Evolutionary conservation across 2,888 invertebrate genomes (phyloP).

Genomic region (Drosophila heteroneura): DNA sequence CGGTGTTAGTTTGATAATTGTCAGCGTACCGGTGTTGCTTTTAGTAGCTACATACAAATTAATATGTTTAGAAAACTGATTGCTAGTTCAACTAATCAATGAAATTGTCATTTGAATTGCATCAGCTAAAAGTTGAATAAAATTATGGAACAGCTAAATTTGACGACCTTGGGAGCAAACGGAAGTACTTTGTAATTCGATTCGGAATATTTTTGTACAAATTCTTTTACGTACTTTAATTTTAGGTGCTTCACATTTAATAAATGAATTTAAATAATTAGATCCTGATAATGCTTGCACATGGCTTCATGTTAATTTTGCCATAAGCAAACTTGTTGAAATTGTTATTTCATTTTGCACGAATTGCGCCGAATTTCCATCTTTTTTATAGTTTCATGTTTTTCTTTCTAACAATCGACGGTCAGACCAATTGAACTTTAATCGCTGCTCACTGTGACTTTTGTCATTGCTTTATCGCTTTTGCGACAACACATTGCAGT

Average conservation of each 20-base stretch:
- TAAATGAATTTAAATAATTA: not conserved
- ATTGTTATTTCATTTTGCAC: not conserved
- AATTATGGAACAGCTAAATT: slow-evolving; percentile 42
- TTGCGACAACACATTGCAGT: slow-evolving; percentile 65
- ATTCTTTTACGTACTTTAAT: not conserved
- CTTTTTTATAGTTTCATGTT: slow-evolving; percentile 10
- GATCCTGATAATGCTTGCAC: not conserved
- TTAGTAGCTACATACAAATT: slow-evolving; percentile 17
- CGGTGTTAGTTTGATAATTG: slow-evolving; percentile 37
- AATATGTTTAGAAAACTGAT: slow-evolving; percentile 17
- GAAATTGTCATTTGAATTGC: slow-evolving; percentile 75
- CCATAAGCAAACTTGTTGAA: not conserved
- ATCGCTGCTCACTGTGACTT: slow-evolving; percentile 71
- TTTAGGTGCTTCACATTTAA: not conserved
- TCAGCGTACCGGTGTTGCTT: slow-evolving; percentile 26
- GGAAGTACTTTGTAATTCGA: slow-evolving; percentile 14
- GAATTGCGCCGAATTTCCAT: slow-evolving; percentile 2
- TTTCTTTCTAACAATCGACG: slow-evolving; percentile 48
- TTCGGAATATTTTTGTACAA: not conserved
- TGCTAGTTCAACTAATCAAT: slow-evolving; percentile 34
- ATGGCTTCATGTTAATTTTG: not conserved
- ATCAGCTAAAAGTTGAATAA: slow-evolving; percentile 60
- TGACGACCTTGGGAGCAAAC: slow-evolving; percentile 20
- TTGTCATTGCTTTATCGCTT: slow-evolving; percentile 80
- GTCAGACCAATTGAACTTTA: slow-evolving; percentile 78